Evolutionary conservation across 2,113 vertebrate species (phyloP).

Genomic region (Cheilinus undulatus): DNA sequence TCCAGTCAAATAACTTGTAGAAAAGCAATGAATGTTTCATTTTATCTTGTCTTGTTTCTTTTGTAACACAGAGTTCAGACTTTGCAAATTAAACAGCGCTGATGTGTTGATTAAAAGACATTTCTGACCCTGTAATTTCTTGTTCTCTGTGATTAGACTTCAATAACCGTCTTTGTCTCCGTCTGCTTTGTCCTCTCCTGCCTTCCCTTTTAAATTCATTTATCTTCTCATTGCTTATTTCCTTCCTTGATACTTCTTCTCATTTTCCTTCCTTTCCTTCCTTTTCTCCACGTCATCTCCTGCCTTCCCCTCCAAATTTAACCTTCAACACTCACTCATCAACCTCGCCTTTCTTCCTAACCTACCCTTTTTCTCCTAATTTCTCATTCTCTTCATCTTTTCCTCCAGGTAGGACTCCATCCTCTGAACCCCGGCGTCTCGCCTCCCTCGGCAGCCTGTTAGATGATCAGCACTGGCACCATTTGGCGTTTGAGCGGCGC

Average conservation of each 20-base stretch:
- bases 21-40: neutral
- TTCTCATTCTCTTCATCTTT: too few species aligned
- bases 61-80: neutral
- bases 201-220: neutral
- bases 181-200: neutral
- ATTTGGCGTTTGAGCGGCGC: constrained; percentile 84
- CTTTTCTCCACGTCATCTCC: too few species aligned
- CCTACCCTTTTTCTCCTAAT: too few species aligned
- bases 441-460: constrained; percentile 91
- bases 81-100: constrained; percentile 11
- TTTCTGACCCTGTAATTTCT: constrained; percentile 8
- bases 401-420: constrained; percentile 39
- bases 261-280: neutral
- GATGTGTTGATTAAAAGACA: constrained; percentile 22
- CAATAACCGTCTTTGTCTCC: neutral
- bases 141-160: constrained; percentile 20
- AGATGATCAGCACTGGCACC: constrained; percentile 98
- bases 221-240: too few species aligned
- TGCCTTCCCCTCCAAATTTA: too few species aligned
- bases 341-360: neutral
- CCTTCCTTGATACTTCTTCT: too few species aligned
- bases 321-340: too few species aligned
- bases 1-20: neutral
- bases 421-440: constrained; percentile 71
- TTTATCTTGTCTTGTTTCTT: neutral